Evolutionary conservation across 2,888 invertebrate genomes (phyloP).

Genomic region (Neoascia interrupta): DNA sequence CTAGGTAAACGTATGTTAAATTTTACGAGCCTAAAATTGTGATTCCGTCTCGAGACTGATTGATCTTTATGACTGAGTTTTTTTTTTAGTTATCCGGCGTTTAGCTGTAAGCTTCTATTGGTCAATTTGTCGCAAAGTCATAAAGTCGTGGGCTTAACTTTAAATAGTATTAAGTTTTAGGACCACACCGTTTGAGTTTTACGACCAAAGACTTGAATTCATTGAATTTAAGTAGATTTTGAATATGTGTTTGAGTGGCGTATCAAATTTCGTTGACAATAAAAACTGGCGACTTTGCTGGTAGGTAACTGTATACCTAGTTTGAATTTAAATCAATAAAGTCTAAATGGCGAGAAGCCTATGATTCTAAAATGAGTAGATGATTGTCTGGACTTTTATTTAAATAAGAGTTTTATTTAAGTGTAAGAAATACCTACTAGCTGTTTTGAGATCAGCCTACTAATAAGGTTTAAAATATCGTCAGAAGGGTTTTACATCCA

Average conservation of each 20-base stretch:
- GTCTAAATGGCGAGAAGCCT: no score
- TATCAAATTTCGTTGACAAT: no score
- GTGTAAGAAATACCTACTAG: no score
- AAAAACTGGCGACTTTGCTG: no score
- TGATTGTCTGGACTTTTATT: no score
- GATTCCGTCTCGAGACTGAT: conserved; percentile 16
- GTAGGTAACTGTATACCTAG: no score
- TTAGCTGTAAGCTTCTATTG: conserved; percentile 19
- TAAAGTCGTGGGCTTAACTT: conserved; percentile 29
- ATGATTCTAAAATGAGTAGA: no score
- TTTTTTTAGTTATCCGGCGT: conserved; percentile 8
- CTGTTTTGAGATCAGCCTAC: no score
- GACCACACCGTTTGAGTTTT: conserved; percentile 22
- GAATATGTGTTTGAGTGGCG: conserved; percentile 1
- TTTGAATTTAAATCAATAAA: no score
- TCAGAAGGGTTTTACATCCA: no score
- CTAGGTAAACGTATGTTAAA: conserved; percentile 37
- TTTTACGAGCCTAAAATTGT: conserved; percentile 23
- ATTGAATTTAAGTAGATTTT: conserved; percentile 13
- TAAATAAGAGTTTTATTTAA: no score
- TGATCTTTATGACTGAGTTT: conserved; percentile 36
- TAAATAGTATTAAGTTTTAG: background rate
- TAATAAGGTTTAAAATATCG: no score
- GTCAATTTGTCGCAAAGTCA: conserved; percentile 31
- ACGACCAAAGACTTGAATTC: conserved; percentile 27